Evolutionary conservation across 35 echinoderm and acorn worm species (phyloP).

Genomic region (Eucidaris tribuloides): DNA sequence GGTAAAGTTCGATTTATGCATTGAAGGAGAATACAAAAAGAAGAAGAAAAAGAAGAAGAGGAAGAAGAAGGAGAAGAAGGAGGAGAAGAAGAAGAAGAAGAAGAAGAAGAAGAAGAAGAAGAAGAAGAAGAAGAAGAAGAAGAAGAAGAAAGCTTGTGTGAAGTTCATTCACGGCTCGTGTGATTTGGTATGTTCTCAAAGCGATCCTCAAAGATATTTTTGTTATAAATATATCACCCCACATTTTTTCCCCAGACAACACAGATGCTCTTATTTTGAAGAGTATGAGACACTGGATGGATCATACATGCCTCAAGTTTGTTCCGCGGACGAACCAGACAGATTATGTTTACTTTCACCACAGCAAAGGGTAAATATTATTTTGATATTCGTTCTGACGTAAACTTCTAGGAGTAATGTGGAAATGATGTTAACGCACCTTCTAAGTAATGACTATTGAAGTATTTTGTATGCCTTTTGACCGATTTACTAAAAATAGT

Average conservation of each 20-base stretch:
- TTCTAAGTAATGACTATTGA: neutral
- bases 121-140: neutral
- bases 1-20: too few relatives aligned
- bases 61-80: neutral
- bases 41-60: neutral
- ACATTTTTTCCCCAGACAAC: slow-evolving; percentile 12
- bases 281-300: slow-evolving; percentile 66
- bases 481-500: neutral
- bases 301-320: slow-evolving; percentile 73
- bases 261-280: slow-evolving; percentile 34
- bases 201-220: neutral
- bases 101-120: neutral
- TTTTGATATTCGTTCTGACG: neutral
- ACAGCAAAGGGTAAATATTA: slow-evolving; percentile 32
- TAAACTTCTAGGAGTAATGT: neutral
- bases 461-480: neutral
- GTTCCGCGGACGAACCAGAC: slow-evolving; percentile 49
- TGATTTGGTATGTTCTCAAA: neutral
- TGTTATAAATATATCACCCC: neutral
- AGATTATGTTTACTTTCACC: slow-evolving; percentile 38
- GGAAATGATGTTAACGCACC: neutral
- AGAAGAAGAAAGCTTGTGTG: neutral
- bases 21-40: too few relatives aligned
- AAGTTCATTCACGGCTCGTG: neutral
- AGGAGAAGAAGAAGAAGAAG: too few relatives aligned